Conservation (phyloP, 2,888 invertebrate genomes). For the Lutraria lutraria region DNA sequence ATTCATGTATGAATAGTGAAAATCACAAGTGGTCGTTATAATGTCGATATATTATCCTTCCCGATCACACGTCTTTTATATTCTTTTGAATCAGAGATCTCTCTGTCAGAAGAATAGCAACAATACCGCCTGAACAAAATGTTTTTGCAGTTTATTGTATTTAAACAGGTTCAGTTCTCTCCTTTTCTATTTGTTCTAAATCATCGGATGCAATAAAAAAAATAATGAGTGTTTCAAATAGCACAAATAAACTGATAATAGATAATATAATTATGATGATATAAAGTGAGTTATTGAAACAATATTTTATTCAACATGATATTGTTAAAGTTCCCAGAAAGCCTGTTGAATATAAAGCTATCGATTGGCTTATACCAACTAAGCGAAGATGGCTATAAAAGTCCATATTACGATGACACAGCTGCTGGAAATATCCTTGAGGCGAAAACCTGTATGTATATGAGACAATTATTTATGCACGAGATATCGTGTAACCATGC, state of each 20-base stretch:
- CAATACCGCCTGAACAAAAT: neutral
- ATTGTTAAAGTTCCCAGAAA: neutral
- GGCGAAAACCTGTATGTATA: conserved; percentile 9
- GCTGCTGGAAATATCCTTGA: conserved; percentile 1
- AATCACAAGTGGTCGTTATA: conserved; percentile 41
- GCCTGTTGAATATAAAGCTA: conserved; percentile 12
- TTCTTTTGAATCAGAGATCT: neutral
- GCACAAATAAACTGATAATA: neutral
- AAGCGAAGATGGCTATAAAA: neutral
- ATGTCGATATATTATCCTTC: conserved; percentile 28
- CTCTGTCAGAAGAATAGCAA: neutral
- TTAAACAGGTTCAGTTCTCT: neutral
- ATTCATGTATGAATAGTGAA: conserved; percentile 32
- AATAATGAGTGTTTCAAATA: neutral
- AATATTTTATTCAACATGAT: conserved; percentile 7
- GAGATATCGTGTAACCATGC: conserved; percentile 12
- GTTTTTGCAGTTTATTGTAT: neutral
- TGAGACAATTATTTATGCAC: conserved; percentile 15
- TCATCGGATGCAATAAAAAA: neutral
- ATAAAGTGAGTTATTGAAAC: neutral
- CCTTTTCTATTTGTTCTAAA: neutral
- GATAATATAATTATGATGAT: neutral
- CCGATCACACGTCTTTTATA: conserved; percentile 34
- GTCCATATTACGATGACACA: neutral
- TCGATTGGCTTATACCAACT: neutral